Evolutionary conservation across 2,888 invertebrate species (phyloP).

Genomic region (Eupithecia insigniata): DNA sequence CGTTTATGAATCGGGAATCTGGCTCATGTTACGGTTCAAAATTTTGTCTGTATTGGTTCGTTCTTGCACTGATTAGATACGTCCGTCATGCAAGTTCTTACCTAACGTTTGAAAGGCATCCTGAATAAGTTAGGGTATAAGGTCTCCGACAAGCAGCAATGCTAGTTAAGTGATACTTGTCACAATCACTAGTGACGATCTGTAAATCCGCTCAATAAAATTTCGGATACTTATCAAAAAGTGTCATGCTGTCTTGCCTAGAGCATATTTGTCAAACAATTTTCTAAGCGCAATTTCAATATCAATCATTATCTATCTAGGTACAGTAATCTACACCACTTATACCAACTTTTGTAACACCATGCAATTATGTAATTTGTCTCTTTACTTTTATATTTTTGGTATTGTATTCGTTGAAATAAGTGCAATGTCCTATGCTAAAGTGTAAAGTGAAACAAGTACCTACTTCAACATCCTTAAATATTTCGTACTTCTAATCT

Average conservation of each 20-base stretch:
- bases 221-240: neutral
- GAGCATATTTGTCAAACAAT: neutral
- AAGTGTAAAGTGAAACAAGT: neutral
- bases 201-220: neutral
- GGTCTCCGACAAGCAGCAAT: neutral
- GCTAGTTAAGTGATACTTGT: neutral
- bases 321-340: too few relatives aligned
- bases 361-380: neutral
- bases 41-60: neutral
- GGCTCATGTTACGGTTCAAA: slow-evolving; percentile 33
- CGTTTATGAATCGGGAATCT: slow-evolving; percentile 32
- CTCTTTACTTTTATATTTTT: neutral
- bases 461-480: neutral
- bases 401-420: neutral
- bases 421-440: neutral
- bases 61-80: neutral
- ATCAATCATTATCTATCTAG: neutral
- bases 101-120: neutral
- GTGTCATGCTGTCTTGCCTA: neutral
- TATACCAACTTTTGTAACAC: too few relatives aligned
- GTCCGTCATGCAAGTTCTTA: neutral
- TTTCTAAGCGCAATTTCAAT: neutral
- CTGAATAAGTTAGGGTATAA: neutral
- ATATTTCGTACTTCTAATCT: neutral
- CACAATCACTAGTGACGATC: neutral